A percentile compares a stretch with the other conserved stretches of the same genome.
phyloP scores from a whole-genome alignment of 1,140 invertebrate species.

The Streblospio benedicti region DNA sequence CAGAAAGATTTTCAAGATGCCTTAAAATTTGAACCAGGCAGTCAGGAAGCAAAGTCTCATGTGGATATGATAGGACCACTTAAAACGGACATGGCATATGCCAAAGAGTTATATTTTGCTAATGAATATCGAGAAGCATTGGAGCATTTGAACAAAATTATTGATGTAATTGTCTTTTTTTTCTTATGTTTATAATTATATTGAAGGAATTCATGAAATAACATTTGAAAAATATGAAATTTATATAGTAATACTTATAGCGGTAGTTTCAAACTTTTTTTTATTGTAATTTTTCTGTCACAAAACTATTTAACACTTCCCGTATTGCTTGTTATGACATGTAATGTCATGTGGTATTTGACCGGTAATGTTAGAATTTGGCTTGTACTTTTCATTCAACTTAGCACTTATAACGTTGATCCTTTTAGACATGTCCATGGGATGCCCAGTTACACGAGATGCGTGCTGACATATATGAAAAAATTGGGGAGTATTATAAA shows the following conservation, averaged over 20 bases:
- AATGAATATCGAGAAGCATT: slow-evolving; percentile 64
- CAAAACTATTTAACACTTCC: too few relatives aligned
- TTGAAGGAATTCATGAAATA: neutral
- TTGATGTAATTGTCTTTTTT: slow-evolving; percentile 56
- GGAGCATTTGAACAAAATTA: slow-evolving; percentile 59
- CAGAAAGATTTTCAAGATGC: slow-evolving; percentile 73
- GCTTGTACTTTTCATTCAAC: too few relatives aligned
- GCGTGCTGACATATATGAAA: slow-evolving; percentile 74
- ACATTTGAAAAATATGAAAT: neutral
- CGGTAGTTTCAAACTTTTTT: neutral
- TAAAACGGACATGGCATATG: slow-evolving; percentile 58
- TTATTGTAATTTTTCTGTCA: neutral
- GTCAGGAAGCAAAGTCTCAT: slow-evolving; percentile 63
- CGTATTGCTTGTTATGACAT: too few relatives aligned
- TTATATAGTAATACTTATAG: neutral
- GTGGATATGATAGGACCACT: slow-evolving; percentile 59
- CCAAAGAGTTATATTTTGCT: slow-evolving; percentile 58
- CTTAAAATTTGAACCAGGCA: slow-evolving; percentile 70
- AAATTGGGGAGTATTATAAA: slow-evolving; percentile 67
- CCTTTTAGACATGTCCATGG: slow-evolving; percentile 69
- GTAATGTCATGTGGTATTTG: too few relatives aligned
- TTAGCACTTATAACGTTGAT: neutral
- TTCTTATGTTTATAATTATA: neutral
- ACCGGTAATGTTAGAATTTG: too few relatives aligned
- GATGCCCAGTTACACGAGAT: slow-evolving; percentile 71